These are phyloP conservation scores for Cephus sareptanus DNA, from an alignment of 2,888 invertebrate genomes.

Conservation along the genomic window DNA sequence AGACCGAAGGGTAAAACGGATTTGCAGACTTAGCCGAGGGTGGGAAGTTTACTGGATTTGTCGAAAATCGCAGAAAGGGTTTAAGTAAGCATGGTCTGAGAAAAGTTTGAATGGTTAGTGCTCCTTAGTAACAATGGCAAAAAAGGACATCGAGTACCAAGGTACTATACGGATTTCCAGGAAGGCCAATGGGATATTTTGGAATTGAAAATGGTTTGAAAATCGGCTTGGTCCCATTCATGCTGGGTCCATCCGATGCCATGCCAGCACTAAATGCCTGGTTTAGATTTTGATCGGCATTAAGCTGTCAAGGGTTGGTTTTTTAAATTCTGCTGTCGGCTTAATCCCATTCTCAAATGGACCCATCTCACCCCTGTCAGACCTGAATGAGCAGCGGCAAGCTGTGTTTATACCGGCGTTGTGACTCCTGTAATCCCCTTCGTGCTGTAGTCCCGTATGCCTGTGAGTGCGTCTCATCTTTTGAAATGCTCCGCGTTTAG, in stretches of 20 bases:
- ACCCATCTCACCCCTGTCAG: constrained; percentile 53
- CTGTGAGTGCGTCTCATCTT: constrained; percentile 25
- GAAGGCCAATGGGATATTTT: neutral
- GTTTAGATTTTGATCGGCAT: constrained; percentile 60
- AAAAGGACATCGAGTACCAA: neutral
- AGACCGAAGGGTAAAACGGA: neutral
- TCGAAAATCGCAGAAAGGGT: neutral
- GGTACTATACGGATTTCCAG: neutral
- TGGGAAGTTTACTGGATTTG: neutral
- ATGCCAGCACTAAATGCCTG: constrained; percentile 50
- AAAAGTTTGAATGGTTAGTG: neutral
- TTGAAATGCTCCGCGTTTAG: constrained; percentile 39
- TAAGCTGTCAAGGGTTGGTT: constrained; percentile 61
- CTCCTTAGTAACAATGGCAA: neutral
- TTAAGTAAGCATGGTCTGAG: neutral
- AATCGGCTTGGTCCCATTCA: constrained; percentile 16
- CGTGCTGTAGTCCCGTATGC: constrained; percentile 11
- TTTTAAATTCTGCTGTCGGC: constrained; percentile 51
- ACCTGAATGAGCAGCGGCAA: constrained; percentile 33
- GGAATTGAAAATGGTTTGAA: constrained; percentile 18
- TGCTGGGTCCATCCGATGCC: neutral
- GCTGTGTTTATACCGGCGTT: constrained; percentile 53
- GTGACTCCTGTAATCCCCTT: constrained; percentile 48
- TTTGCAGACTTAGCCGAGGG: neutral
- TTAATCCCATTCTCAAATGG: constrained; percentile 56